Evolutionary conservation across 2,113 vertebrate species (phyloP).

Genomic region (Petroica traversi): DNA sequence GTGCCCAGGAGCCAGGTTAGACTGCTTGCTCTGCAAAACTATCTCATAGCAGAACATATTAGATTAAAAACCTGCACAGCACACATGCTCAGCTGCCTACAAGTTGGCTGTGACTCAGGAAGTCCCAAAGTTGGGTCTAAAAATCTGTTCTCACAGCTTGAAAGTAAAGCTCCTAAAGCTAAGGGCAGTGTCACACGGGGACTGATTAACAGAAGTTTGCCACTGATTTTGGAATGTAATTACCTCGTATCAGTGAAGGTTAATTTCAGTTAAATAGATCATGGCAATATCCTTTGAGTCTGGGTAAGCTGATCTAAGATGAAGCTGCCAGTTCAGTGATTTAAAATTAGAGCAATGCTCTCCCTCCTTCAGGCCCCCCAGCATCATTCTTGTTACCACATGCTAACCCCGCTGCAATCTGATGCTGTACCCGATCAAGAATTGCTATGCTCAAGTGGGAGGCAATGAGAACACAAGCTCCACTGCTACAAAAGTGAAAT

Average conservation of each 20-base stretch:
- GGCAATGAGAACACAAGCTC: neutral
- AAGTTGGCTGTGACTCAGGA: neutral
- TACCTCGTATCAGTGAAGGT: neutral
- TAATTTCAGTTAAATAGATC: slow-evolving; percentile 33
- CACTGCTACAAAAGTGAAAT: neutral
- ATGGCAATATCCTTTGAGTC: neutral
- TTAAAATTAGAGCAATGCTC: slow-evolving; percentile 28
- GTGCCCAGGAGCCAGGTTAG: neutral
- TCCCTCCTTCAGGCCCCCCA: slow-evolving; percentile 8
- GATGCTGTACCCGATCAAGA: slow-evolving; percentile 3
- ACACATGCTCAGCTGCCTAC: neutral
- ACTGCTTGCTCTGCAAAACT: neutral
- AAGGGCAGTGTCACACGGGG: neutral
- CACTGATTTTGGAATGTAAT: neutral
- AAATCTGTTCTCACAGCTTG: slow-evolving; percentile 17
- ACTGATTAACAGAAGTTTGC: neutral
- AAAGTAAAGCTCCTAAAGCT: slow-evolving; percentile 13
- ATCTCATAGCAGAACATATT: neutral
- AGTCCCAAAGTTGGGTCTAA: neutral
- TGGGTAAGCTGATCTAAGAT: slow-evolving; percentile 11
- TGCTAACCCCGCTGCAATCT: slow-evolving; percentile 36
- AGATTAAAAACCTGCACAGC: neutral
- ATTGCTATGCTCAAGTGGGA: slow-evolving; percentile 36
- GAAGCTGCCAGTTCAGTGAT: slow-evolving; percentile 18
- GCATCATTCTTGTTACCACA: slow-evolving; percentile 27